These are phyloP conservation scores for Spondyliosoma cantharus DNA, from an alignment of 2,797 vertebrate genomes.

Conservation along the genomic window DNA sequence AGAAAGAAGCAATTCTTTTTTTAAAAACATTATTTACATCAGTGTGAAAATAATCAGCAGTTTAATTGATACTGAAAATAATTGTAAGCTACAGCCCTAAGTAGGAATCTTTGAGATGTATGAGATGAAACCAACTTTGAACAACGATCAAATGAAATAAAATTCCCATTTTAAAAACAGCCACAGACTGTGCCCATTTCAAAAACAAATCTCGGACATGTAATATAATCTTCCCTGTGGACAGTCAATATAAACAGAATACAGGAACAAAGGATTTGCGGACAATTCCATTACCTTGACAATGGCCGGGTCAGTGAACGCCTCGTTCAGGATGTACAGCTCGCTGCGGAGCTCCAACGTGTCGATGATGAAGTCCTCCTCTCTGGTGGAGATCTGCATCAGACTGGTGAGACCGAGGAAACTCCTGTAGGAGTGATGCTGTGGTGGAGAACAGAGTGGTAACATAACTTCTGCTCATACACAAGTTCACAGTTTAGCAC, in stretches of 20 bases:
- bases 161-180: neutral
- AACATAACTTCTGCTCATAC: neutral
- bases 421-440: conserved; percentile 98
- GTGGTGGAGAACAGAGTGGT: conserved; percentile 11
- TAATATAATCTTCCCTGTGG: neutral
- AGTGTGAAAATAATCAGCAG: too few relatives aligned
- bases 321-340: conserved; percentile 94
- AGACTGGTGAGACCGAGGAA: conserved; percentile 95
- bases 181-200: neutral
- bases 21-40: too few relatives aligned
- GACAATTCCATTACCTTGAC: conserved; percentile 87
- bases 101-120: neutral
- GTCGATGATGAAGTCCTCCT: conserved; percentile 94
- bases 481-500: neutral
- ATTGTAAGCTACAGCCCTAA: neutral
- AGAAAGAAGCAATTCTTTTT: too few relatives aligned
- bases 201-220: neutral
- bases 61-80: too few relatives aligned
- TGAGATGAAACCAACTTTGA: neutral
- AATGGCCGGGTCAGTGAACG: conserved; percentile 91
- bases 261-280: neutral
- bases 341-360: conserved; percentile 91
- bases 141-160: neutral
- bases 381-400: conserved; percentile 96
- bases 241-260: neutral